These are phyloP conservation scores for Sarcophaga peregrina DNA, from an alignment of 1,140 invertebrate species.

Conservation along the genomic window DNA sequence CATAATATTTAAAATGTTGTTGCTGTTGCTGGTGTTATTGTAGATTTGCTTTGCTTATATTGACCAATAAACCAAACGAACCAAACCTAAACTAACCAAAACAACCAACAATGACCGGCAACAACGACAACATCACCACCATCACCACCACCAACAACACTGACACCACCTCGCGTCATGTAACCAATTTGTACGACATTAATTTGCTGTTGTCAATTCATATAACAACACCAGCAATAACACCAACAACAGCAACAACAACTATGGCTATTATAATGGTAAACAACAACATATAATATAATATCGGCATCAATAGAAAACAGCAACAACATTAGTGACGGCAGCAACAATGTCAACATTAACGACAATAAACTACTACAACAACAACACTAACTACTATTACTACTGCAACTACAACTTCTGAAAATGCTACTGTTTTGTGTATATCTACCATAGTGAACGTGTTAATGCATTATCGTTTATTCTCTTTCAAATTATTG, in stretches of 20 bases:
- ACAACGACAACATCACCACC: too few relatives aligned
- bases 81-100: conserved; percentile 20
- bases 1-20: neutral
- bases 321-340: neutral
- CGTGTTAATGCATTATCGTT: too few relatives aligned
- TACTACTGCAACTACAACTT: conserved; percentile 1
- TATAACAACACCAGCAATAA: conserved; percentile 26
- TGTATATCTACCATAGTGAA: too few relatives aligned
- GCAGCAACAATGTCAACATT: conserved; percentile 12
- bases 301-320: conserved; percentile 37
- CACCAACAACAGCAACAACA: neutral
- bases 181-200: conserved; percentile 43
- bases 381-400: neutral
- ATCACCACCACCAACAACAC: neutral
- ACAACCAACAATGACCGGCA: conserved; percentile 2
- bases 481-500: too few relatives aligned
- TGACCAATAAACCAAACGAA: conserved; percentile 29
- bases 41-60: neutral
- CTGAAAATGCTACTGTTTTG: conserved; percentile 19
- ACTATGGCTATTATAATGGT: neutral
- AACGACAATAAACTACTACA: neutral
- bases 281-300: conserved; percentile 1
- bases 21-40: neutral
- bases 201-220: conserved; percentile 42
- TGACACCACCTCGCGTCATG: conserved; percentile 31